Evolutionary conservation across 1,140 invertebrate species (phyloP).

Genomic region (Samia ricini): DNA sequence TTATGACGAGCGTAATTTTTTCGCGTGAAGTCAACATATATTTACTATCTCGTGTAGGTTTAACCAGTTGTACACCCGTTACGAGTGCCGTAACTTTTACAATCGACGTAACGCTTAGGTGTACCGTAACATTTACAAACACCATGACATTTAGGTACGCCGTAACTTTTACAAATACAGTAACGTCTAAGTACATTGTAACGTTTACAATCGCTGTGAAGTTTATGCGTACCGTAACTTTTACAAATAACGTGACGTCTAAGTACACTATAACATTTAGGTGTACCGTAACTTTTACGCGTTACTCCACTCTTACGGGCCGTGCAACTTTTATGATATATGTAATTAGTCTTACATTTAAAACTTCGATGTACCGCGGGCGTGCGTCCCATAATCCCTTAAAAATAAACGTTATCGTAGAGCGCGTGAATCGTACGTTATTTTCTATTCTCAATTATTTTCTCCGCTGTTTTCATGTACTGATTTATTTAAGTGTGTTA

Average conservation of each 20-base stretch:
- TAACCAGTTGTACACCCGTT: not conserved
- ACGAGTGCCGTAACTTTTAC: not conserved
- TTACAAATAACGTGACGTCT: not conserved
- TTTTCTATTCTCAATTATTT: constrained; percentile 22
- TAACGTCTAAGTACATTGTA: not conserved
- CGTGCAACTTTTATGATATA: not conserved
- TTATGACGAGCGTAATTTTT: not conserved
- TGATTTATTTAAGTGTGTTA: constrained; percentile 51
- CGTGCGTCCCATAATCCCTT: constrained; percentile 31
- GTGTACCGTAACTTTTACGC: not conserved
- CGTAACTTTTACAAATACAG: not conserved
- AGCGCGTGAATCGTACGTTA: constrained; percentile 50
- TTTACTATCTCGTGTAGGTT: not conserved
- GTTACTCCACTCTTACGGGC: not conserved
- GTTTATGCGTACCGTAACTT: not conserved
- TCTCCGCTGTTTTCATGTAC: constrained; percentile 60
- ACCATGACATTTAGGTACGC: not conserved
- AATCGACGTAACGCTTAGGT: not conserved
- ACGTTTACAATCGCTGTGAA: not conserved
- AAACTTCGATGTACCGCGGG: constrained; percentile 16
- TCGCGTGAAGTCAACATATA: too few species aligned
- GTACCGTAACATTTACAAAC: not conserved
- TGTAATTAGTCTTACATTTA: constrained; percentile 5
- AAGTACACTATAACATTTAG: not conserved
- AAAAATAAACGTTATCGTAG: constrained; percentile 36